Evolutionary conservation across 2,888 invertebrate species (phyloP).

Genomic region (Bembecia ichneumoniformis): DNA sequence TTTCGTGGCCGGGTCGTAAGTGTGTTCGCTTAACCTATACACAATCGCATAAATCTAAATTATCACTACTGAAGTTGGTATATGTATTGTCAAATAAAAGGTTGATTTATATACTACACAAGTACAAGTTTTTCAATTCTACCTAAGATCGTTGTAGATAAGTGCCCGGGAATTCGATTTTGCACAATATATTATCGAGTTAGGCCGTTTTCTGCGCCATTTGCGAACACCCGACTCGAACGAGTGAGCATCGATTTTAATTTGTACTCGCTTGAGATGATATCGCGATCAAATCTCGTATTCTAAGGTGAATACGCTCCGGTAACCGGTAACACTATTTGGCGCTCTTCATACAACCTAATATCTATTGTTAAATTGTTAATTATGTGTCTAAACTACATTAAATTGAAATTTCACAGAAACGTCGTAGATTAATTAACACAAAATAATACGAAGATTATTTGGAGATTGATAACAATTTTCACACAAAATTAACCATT

Average conservation of each 20-base stretch:
- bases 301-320: slow-evolving; percentile 21
- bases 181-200: slow-evolving; percentile 31
- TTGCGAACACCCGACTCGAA: slow-evolving; percentile 22
- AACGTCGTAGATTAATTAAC: no score
- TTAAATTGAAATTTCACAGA: no score
- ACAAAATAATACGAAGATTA: no score
- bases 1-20: no score
- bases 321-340: slow-evolving; percentile 22
- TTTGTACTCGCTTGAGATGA: slow-evolving; percentile 14
- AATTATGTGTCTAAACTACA: no score
- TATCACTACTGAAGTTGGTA: not conserved
- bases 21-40: no score
- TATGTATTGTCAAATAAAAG: not conserved
- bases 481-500: no score
- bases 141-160: slow-evolving; percentile 20
- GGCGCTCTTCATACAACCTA: slow-evolving; percentile 15
- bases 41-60: no score
- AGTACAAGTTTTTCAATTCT: slow-evolving; percentile 26
- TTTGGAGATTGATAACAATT: no score
- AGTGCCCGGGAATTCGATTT: slow-evolving; percentile 16
- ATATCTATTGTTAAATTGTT: not conserved
- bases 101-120: not conserved
- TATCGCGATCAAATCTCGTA: slow-evolving; percentile 17
- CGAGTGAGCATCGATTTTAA: slow-evolving; percentile 37
- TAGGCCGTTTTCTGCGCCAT: slow-evolving; percentile 39